phyloP scores from a whole-genome alignment of 2,113 vertebrate species.

The Barnardius zonarius region DNA sequence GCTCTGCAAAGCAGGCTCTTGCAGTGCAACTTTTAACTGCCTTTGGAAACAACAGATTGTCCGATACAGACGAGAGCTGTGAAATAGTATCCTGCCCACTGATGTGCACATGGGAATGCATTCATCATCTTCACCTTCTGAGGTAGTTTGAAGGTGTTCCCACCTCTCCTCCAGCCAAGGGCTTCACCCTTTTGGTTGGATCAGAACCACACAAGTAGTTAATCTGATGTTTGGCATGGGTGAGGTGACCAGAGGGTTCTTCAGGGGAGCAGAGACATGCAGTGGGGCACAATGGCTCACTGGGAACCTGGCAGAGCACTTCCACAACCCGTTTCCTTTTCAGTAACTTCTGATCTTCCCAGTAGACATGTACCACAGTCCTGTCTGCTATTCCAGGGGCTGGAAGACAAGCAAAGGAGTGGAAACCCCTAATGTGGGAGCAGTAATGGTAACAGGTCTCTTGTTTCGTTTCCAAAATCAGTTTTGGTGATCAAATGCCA shows the following conservation, averaged over 20 bases:
- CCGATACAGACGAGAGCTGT: neutral
- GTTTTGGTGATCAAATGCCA: neutral
- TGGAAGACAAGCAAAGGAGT: neutral
- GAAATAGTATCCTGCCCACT: neutral
- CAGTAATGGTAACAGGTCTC: neutral
- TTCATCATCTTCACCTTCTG: neutral
- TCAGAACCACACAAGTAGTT: neutral
- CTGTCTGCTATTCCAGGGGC: neutral
- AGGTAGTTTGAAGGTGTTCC: neutral
- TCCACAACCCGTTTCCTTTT: neutral
- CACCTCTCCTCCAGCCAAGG: neutral
- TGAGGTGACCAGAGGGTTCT: neutral
- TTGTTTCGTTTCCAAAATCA: neutral
- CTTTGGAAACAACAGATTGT: neutral
- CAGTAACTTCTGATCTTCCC: neutral
- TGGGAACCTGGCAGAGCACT: neutral
- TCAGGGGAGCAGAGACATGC: neutral
- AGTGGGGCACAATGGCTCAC: rapidly evolving
- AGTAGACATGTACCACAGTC: no score
- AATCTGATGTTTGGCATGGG: neutral
- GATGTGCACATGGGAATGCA: neutral
- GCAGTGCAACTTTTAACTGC: neutral
- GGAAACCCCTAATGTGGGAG: neutral
- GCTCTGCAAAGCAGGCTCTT: neutral
- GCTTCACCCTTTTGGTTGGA: neutral